Evolutionary conservation across 2,888 invertebrate genomes (phyloP).

Genomic region (Sesia bembeciformis): DNA sequence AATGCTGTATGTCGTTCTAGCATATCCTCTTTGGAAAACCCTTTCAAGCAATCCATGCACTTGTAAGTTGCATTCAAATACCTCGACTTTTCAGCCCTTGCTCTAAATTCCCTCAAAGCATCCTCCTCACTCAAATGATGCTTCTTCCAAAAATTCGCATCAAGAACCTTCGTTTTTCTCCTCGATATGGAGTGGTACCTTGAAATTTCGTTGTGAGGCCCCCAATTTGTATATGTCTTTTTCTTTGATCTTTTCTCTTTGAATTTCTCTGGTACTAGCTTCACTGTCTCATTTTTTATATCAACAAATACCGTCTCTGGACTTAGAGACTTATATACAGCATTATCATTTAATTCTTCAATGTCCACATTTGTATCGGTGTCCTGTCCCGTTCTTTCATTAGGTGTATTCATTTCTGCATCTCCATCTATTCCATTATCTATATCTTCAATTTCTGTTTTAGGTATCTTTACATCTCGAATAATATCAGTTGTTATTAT

Average conservation of each 20-base stretch:
- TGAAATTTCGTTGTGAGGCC: slow-evolving; percentile 1
- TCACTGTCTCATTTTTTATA: neutral
- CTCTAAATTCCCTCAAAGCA: slow-evolving; percentile 39
- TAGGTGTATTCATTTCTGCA: neutral
- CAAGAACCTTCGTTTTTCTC: slow-evolving; percentile 23
- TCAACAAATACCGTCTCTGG: neutral
- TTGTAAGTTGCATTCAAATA: slow-evolving; percentile 39
- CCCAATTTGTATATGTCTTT: neutral
- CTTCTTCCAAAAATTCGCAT: slow-evolving; percentile 43
- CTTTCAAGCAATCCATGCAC: slow-evolving; percentile 49
- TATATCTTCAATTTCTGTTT: neutral
- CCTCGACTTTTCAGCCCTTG: slow-evolving; percentile 29
- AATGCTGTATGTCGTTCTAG: slow-evolving; percentile 37
- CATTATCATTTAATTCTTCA: neutral
- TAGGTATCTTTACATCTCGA: neutral
- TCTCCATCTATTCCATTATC: neutral
- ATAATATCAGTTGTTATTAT: neutral
- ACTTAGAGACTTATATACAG: neutral
- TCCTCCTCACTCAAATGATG: slow-evolving; percentile 43
- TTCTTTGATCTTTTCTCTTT: neutral
- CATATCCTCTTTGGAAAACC: slow-evolving; percentile 53
- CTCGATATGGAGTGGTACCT: neutral
- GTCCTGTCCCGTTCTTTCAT: neutral
- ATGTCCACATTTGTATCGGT: neutral
- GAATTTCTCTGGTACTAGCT: neutral